Evolutionary conservation across 2,113 vertebrate species (phyloP).

Genomic region (Bujurquina vittata): DNA sequence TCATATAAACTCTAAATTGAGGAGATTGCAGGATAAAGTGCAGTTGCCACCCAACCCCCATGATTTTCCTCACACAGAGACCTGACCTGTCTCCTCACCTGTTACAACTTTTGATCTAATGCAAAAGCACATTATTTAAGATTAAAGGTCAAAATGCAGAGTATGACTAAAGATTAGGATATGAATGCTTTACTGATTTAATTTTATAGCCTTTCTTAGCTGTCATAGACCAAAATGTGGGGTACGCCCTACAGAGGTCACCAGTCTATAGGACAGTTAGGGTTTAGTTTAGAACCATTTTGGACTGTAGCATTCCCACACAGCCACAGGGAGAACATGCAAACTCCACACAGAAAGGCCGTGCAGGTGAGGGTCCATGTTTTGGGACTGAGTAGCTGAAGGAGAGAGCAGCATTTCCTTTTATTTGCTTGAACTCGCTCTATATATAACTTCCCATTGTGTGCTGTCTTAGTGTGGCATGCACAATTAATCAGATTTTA

Average conservation of each 20-base stretch:
- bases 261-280: too few species aligned
- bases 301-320: not conserved
- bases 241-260: too few species aligned
- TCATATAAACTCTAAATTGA: not conserved
- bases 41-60: not conserved
- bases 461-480: not conserved
- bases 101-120: not conserved
- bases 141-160: not conserved
- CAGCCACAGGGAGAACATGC: not conserved
- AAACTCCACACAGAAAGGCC: not conserved
- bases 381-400: not conserved
- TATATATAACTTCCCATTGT: not conserved
- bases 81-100: not conserved
- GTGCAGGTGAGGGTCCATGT: not conserved
- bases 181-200: too few species aligned
- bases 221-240: too few species aligned
- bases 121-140: not conserved
- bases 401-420: not conserved
- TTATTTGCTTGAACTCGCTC: not conserved
- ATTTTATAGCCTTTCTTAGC: too few species aligned
- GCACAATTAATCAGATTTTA: not conserved
- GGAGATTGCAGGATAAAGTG: constrained; percentile 51
- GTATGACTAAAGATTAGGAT: not conserved
- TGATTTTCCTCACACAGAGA: not conserved
- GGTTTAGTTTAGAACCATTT: not conserved